A percentile compares a stretch with the other conserved stretches of the same genome.
Evolutionary conservation across 2,797 vertebrate genomes (phyloP).

Genomic region (Cynopterus sphinx): DNA sequence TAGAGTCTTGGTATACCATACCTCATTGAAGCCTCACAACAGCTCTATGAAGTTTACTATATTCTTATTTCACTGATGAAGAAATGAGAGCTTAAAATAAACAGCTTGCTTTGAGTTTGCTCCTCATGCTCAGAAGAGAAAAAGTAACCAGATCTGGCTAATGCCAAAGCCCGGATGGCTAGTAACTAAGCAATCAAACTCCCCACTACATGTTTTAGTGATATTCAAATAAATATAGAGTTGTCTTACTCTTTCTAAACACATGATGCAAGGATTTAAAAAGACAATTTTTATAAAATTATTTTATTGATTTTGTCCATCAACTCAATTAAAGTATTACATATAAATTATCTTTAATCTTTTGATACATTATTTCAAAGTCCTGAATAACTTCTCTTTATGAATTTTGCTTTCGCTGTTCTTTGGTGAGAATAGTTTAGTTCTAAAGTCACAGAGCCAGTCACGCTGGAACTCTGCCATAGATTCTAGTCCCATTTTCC

Average conservation of each 20-base stretch:
- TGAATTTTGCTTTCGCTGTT: neutral
- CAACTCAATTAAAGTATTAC: neutral
- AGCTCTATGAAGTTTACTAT: neutral
- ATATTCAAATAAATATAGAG: neutral
- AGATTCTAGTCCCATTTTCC: neutral
- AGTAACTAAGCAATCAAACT: neutral
- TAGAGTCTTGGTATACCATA: neutral
- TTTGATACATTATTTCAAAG: slow-evolving; percentile 34
- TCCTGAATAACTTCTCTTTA: neutral
- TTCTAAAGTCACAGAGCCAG: neutral
- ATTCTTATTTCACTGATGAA: neutral
- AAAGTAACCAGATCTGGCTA: neutral
- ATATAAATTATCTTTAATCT: neutral
- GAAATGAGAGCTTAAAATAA: neutral
- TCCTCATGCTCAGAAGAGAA: neutral
- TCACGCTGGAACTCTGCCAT: neutral
- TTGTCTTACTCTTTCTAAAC: neutral
- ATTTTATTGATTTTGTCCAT: slow-evolving; percentile 15
- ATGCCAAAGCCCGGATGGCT: neutral
- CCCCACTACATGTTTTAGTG: neutral
- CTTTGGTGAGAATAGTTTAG: neutral
- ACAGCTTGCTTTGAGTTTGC: neutral
- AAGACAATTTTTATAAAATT: neutral
- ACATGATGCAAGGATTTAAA: neutral
- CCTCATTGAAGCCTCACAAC: neutral